Evolutionary conservation across 2,113 vertebrate species (phyloP).

Genomic region (Rhizomys pruinosus): DNA sequence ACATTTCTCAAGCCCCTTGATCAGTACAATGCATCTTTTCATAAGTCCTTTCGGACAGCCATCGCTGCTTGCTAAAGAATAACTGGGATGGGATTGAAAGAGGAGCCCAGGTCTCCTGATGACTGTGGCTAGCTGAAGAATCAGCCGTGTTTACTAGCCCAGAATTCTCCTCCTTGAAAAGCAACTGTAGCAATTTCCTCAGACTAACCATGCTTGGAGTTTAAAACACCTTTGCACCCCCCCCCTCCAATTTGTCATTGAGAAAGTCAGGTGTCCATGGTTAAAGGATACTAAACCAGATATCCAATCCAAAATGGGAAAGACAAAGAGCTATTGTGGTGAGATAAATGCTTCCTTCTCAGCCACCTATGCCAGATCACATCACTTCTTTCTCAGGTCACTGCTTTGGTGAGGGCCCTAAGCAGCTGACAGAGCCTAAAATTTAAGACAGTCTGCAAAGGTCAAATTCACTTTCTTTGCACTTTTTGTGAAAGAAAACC

Average conservation of each 20-base stretch:
- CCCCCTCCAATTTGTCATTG: conserved; percentile 64
- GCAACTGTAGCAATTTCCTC: conserved; percentile 6
- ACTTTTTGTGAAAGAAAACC: conserved; percentile 72
- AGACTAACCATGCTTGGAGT: conserved; percentile 39
- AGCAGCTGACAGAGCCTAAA: conserved; percentile 75
- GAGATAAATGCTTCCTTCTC: conserved; percentile 78
- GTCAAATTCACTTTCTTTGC: conserved; percentile 74
- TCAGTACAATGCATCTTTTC: conserved; percentile 61
- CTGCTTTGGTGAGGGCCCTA: conserved; percentile 73
- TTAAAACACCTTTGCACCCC: conserved; percentile 72
- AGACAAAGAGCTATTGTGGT: conserved; percentile 81
- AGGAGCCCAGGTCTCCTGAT: conserved; percentile 27
- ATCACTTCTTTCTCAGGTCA: conserved; percentile 75
- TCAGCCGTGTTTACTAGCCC: conserved; percentile 36
- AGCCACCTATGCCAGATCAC: conserved; percentile 62
- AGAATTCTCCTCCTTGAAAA: conserved; percentile 45
- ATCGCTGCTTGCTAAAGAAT: not conserved
- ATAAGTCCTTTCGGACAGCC: conserved; percentile 36
- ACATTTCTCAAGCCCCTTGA: conserved; percentile 33
- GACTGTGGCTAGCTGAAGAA: conserved; percentile 45
- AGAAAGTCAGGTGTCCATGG: conserved; percentile 76
- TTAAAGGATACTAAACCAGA: conserved; percentile 77
- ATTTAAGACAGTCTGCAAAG: conserved; percentile 80
- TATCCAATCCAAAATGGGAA: conserved; percentile 70
- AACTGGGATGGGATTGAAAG: conserved; percentile 38